phyloP scores from a whole-genome alignment of 2,113 vertebrate species.

The human region DNA sequence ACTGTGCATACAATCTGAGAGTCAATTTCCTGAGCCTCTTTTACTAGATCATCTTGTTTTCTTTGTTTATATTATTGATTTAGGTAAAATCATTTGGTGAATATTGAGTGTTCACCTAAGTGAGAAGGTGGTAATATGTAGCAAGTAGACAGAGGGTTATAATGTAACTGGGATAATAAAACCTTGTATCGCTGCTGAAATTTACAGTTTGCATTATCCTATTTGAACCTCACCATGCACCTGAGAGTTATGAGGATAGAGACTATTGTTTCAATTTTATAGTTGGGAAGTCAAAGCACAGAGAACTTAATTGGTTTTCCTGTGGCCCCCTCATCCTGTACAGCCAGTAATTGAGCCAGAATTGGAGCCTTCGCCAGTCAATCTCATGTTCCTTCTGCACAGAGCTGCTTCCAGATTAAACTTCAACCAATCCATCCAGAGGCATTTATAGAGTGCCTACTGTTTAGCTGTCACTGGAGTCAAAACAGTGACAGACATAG shows the following conservation, averaged over 20 bases:
- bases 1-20: constrained; percentile 65
- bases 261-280: background rate
- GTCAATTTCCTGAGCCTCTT: constrained; percentile 79
- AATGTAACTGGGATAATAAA: constrained; percentile 54
- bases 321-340: background rate
- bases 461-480: background rate
- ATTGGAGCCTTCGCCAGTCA: background rate
- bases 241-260: constrained; percentile 9
- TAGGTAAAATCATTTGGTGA: constrained; percentile 71
- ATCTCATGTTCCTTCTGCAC: background rate
- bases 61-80: constrained; percentile 81
- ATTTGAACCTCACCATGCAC: constrained; percentile 19
- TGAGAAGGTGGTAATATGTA: background rate
- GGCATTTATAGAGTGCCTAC: background rate
- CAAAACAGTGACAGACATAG: background rate
- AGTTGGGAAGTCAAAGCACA: background rate
- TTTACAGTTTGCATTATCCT: constrained; percentile 48
- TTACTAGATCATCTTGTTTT: constrained; percentile 72
- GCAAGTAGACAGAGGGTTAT: constrained; percentile 21
- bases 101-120: constrained; percentile 69
- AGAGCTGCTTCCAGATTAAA: background rate
- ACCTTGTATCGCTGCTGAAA: background rate
- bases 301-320: constrained; percentile 5
- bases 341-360: background rate
- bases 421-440: background rate